Conservation (phyloP, 1,140 invertebrate genomes). For the Lordiphosa stackelbergi region DNA sequence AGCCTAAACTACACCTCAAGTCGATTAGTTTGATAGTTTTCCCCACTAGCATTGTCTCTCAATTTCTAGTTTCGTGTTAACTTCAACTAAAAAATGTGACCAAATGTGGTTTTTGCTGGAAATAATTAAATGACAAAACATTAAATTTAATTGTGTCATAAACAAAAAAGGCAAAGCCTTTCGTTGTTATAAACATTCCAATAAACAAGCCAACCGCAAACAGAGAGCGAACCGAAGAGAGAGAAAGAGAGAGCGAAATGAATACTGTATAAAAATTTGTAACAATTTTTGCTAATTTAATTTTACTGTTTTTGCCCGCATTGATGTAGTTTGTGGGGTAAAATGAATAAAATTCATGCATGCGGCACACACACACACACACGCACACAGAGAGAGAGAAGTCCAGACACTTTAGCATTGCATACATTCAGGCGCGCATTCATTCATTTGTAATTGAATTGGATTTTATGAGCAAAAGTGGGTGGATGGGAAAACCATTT, state of each 20-base stretch:
- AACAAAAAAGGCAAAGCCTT: slow-evolving; percentile 5
- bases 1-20: no score
- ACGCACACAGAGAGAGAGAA: background rate
- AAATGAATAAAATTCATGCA: slow-evolving; percentile 12
- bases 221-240: slow-evolving; percentile 10
- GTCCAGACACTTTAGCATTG: slow-evolving; percentile 16
- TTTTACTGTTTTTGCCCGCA: slow-evolving; percentile 45
- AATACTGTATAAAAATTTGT: slow-evolving; percentile 35
- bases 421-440: slow-evolving; percentile 30
- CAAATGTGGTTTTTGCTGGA: no score
- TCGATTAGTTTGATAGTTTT: no score
- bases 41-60: no score
- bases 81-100: no score
- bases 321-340: slow-evolving; percentile 21
- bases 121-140: slow-evolving; percentile 44
- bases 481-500: slow-evolving; percentile 13
- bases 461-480: slow-evolving; percentile 43
- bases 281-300: slow-evolving; percentile 64
- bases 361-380: slow-evolving; percentile 5
- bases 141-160: slow-evolving; percentile 31
- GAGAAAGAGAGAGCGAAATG: background rate
- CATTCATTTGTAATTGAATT: slow-evolving; percentile 56
- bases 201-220: slow-evolving; percentile 48
- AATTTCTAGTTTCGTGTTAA: no score
- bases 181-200: slow-evolving; percentile 8